A percentile compares a stretch with the other conserved stretches of the same genome.
phyloP scores from a whole-genome alignment of 2,888 invertebrate genomes.

The Tupiocoris notatus region DNA sequence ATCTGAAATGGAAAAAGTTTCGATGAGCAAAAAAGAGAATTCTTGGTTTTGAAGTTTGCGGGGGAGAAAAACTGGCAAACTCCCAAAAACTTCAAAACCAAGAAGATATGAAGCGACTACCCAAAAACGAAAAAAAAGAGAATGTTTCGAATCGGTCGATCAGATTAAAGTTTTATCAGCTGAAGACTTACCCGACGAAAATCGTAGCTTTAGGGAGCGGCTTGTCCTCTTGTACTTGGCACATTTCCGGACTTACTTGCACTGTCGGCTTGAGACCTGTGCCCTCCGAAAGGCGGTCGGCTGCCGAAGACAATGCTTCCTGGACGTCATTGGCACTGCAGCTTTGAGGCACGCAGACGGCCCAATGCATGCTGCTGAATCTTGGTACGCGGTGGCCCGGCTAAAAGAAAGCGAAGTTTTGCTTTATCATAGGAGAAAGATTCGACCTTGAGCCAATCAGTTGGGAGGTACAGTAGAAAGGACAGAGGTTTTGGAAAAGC shows the following conservation, averaged over 20 bases:
- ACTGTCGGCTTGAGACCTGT: constrained; percentile 62
- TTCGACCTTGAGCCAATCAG: too few species aligned
- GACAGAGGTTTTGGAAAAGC: too few species aligned
- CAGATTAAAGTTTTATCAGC: too few species aligned
- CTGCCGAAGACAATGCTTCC: constrained; percentile 57
- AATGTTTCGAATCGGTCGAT: too few species aligned
- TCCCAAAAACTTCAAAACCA: too few species aligned
- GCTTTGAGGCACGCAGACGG: constrained; percentile 64
- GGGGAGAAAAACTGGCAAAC: too few species aligned
- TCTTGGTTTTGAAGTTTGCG: too few species aligned
- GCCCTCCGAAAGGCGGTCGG: constrained; percentile 57
- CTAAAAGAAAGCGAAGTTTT: constrained; percentile 56
- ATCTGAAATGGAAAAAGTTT: constrained; percentile 52
- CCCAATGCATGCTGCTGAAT: constrained; percentile 67
- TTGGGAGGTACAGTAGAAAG: too few species aligned
- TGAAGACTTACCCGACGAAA: constrained; percentile 59
- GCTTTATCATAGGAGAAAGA: neutral
- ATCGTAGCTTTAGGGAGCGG: constrained; percentile 56
- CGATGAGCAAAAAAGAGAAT: neutral
- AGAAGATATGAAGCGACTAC: too few species aligned
- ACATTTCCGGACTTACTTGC: constrained; percentile 63
- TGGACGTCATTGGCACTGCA: constrained; percentile 63
- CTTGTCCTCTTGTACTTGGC: constrained; percentile 56
- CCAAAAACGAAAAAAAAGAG: too few species aligned
- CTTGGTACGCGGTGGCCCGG: constrained; percentile 70